A percentile compares a stretch with the other conserved stretches of the same genome.
These are phyloP conservation scores for Propsilocerus akamusi DNA, from an alignment of 1,140 invertebrate genomes.

Conservation along the genomic window DNA sequence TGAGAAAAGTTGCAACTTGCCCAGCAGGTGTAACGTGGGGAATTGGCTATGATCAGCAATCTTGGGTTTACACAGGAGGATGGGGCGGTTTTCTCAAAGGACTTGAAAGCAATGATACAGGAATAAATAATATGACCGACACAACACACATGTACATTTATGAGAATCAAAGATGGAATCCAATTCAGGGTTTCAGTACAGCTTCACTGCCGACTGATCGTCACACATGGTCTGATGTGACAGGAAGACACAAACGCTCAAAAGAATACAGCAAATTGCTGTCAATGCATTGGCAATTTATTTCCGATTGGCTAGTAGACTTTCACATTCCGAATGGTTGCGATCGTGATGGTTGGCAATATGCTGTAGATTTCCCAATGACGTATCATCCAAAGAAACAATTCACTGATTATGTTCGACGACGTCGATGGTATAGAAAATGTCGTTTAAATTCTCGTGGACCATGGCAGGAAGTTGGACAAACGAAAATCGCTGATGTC, in stretches of 20 bases:
- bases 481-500: conserved; percentile 63
- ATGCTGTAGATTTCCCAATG: conserved; percentile 77
- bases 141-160: conserved; percentile 72
- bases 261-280: conserved; percentile 69
- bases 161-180: conserved; percentile 91
- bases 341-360: conserved; percentile 85
- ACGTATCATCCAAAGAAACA: conserved; percentile 68
- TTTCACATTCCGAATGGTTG: conserved; percentile 75
- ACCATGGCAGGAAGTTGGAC: conserved; percentile 71
- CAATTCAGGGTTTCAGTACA: conserved; percentile 55
- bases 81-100: conserved; percentile 70
- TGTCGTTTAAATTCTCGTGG: conserved; percentile 65
- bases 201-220: conserved; percentile 72
- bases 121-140: conserved; percentile 61
- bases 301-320: conserved; percentile 79
- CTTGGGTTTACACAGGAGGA: conserved; percentile 70
- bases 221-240: conserved; percentile 77
- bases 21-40: conserved; percentile 68
- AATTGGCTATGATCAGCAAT: conserved; percentile 63
- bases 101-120: conserved; percentile 39
- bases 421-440: conserved; percentile 66
- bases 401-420: conserved; percentile 73
- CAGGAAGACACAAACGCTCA: conserved; percentile 59
- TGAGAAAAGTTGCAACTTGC: conserved; percentile 57
- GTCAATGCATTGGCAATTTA: conserved; percentile 79